Evolutionary conservation across 1,140 invertebrate genomes (phyloP), one percentile per base, ranked within the genome.

Genomic region (Bursaphelenchus mucronatus): DNA sequence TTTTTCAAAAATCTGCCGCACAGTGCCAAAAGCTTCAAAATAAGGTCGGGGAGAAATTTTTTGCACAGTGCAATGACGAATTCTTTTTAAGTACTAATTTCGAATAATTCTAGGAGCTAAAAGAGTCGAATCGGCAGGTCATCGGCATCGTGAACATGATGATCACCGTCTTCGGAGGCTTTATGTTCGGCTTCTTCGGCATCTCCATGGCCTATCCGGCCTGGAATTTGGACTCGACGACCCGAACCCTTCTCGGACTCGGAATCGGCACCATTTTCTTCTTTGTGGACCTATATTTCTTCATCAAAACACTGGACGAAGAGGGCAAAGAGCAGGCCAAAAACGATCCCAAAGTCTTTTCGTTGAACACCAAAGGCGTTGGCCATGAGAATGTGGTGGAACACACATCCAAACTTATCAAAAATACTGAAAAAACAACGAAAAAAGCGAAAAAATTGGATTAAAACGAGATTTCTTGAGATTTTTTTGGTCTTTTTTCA

Each of bases 271-370:
- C 82, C 17, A 67, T 84, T 54, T 82, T 85, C 5, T 84, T 85
- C 66, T 83, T 85, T 75, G 84, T 83, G 13, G 84, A 85, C 69
- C 74, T 85, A 4, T 85, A 84, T 63, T 85, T 85, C 67, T 70
- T 85, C 57, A 44, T 84, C 17, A 83, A 82, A 63, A 52, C 53
- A 13, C 79, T 79, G 77, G 69, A 75, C 11, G n/a, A 45, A 30
- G 30, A 30, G 30, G 5, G 30, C 30, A 30, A 30, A 30, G 30
- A 30, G 30, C 30, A 30, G 30, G 30, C 30, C 30, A 30, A 30
- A 30, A 30, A 30, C 5, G 30, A 30, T 30, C 30, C 30, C 30
- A 30, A 30, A 30, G 30, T 30, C 5, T 30, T 30, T 5, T 30
- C 30, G 30, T 30, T 30, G 30, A 30, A 30, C 30, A 30, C 30